Evolutionary conservation across 1,140 invertebrate species (phyloP), one percentile per base, ranked within the genome.

Genomic region (Seison nebaliae): DNA sequence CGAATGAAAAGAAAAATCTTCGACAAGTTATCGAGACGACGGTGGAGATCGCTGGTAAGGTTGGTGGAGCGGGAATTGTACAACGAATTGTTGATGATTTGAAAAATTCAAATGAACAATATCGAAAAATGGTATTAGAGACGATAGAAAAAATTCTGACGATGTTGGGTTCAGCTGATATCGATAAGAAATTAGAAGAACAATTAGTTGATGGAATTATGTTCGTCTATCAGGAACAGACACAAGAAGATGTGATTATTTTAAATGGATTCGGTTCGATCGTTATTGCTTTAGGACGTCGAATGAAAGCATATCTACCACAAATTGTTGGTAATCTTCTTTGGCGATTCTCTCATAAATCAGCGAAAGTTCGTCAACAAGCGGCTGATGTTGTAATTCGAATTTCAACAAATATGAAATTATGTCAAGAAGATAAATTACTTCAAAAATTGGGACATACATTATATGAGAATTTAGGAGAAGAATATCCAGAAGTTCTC

Each of bases 71-170:
- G 1, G 88, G 96, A 67, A 98, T 98, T 40, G 84, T 98, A 36
- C 83, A 83, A 54, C 68, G 88, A 35, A 81, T 98, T 28, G 91
- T 98, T 0, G 88, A 98, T 51, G 88, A 98, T 62, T 62, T 98
- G 21, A 98, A 98, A 62, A 88, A 98, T 58, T 88, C 96, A 62
- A 93, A 94, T 58, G 91, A 98, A 58, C 81, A 93, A 50, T 98
- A 96, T 57, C 67, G 91, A 43, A 99, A 99, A 65, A 96, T 98
- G 88, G 88, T 98, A 1, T 96, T 98, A 83, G 91, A 98, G 57
- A 94, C 83, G 0, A 94, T 98, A 44, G 91, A 98, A 55, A 96
- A 98, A 57, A 65, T 94, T 39, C 81, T 98, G 69, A 77, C 76
- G 5, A 86, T 91, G 57, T 65, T 96, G 14, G 91, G 91, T 22